These are phyloP conservation scores for Axis porcinus DNA, from an alignment of 2,113 vertebrate species.

Conservation along the genomic window DNA sequence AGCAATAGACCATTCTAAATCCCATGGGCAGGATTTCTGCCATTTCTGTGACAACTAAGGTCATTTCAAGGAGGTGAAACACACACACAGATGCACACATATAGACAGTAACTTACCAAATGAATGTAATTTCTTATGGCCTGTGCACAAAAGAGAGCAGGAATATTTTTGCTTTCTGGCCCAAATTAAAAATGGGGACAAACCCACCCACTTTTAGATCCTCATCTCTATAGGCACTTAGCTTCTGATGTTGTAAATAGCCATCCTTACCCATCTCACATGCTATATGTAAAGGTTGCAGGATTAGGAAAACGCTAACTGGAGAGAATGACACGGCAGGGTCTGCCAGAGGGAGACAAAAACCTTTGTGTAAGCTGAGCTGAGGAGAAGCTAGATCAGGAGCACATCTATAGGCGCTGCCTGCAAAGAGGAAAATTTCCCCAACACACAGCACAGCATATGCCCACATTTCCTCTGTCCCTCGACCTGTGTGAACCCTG, in stretches of 20 bases:
- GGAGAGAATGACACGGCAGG: neutral
- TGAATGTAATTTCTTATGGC: neutral
- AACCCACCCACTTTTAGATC: neutral
- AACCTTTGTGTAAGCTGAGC: neutral
- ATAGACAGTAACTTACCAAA: neutral
- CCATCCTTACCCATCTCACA: neutral
- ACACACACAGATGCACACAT: neutral
- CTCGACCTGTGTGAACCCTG: neutral
- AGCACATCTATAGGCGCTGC: neutral
- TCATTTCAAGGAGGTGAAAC: neutral
- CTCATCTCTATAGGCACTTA: neutral
- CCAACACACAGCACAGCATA: neutral
- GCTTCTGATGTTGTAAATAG: neutral
- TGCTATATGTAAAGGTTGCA: neutral
- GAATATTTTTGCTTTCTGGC: neutral
- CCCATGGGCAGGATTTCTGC: neutral
- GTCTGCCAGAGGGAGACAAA: neutral
- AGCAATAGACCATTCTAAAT: neutral
- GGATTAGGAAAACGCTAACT: neutral
- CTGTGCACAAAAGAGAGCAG: neutral
- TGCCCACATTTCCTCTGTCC: neutral
- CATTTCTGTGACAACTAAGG: neutral
- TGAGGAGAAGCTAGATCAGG: neutral
- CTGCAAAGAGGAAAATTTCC: neutral
- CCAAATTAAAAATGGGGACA: neutral